Conservation (phyloP, 2,888 invertebrate species). For the Habroteleia sp. region DNA sequence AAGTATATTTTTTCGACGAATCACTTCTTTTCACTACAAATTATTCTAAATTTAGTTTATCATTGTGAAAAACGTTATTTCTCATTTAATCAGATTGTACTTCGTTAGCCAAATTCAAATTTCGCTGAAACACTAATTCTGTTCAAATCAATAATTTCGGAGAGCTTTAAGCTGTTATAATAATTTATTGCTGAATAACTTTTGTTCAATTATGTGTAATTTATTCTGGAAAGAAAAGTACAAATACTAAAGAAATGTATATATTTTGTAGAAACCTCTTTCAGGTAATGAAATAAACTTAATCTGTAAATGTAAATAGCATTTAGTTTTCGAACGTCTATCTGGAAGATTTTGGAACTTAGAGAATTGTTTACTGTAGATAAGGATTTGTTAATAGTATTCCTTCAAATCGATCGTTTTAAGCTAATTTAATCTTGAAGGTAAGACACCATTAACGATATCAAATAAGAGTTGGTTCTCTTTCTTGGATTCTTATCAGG, state of each 20-base stretch:
- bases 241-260: no score
- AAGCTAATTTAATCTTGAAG: conserved; percentile 38
- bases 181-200: no score
- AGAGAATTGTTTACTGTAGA: conserved; percentile 1
- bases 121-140: not conserved
- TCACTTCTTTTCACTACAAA: conserved; percentile 20
- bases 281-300: no score
- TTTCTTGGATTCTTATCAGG: conserved; percentile 69
- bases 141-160: no score
- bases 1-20: conserved; percentile 31
- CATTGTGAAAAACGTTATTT: not conserved
- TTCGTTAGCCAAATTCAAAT: no score
- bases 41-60: conserved; percentile 30
- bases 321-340: no score
- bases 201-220: no score
- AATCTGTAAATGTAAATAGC: no score
- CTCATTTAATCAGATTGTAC: no score
- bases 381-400: conserved; percentile 24
- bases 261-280: no score
- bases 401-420: conserved; percentile 34
- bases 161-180: no score
- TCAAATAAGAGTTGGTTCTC: conserved; percentile 56
- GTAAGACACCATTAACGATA: conserved; percentile 63
- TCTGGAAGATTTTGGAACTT: conserved; percentile 11
- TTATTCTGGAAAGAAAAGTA: no score